Evolutionary conservation across 30 jellyfish, hydroid and myxozoan species (phyloP), one percentile per base, ranked within the genome.

Genomic region (Aurelia sp.): DNA sequence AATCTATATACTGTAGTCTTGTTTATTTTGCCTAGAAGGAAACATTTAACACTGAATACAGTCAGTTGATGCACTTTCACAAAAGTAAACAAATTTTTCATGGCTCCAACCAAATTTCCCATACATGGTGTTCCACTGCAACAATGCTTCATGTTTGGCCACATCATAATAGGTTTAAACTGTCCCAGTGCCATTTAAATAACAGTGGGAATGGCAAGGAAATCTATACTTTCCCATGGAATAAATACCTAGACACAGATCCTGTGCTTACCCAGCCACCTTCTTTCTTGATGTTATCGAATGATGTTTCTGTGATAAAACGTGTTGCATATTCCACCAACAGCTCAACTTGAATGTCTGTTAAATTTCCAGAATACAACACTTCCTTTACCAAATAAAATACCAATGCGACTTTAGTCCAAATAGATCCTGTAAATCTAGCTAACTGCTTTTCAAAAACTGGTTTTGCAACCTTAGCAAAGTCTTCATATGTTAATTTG

Each of bases 391-490:
- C 99, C 13, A 89, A 63, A 60, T 88, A 82, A 51, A 93, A 86
- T 0, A 89, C 96, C 82, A 93, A 61, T 11, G 99, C 97, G 4
- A 89, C 89, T 18, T 93, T 82, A 6, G 99, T 78, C 99, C 97
- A 81, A 4, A 90, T 74, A 13, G 92, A 73, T 13, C 96, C 96
- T 1, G 97, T 75, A 13, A 87, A 94, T 37, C 90, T 81, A 1
- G 91, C 84, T n/a, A 92, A 68, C 22, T 87, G 94, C 64, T 67
- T 87, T 31, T 92, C 88, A 71, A 86, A 92, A 11, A 87, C 96
- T 9, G 86, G 44, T 61, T 89, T 82, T 61, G 99, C 99, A 13
- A 85, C 91, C 16, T 11, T 74, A 16, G 97, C 73, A 84, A 93
- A 93, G 35, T 81, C 66, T 10, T 93, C 99, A 78, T 93, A 93